These are phyloP conservation scores for Muschampia plurimacula DNA, from an alignment of 2,888 invertebrate species.

Conservation along the genomic window DNA sequence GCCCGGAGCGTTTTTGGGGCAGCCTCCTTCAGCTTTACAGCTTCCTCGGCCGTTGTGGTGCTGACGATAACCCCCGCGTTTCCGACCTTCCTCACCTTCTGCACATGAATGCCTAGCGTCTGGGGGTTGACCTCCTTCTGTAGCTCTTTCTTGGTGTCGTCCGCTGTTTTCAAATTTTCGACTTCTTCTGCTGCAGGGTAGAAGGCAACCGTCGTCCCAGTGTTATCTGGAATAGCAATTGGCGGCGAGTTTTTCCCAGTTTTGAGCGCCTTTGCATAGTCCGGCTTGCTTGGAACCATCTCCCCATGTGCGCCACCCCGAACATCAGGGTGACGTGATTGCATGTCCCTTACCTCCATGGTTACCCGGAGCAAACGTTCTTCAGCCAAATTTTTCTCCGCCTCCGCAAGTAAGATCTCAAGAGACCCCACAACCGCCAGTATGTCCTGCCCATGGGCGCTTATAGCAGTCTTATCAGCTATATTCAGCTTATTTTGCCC, in stretches of 20 bases:
- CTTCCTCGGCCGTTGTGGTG: conserved; percentile 6
- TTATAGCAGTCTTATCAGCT: too few relatives aligned
- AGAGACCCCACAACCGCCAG: too few relatives aligned
- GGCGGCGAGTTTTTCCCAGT: neutral
- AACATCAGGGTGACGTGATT: too few relatives aligned
- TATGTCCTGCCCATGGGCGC: too few relatives aligned
- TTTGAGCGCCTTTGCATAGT: too few relatives aligned
- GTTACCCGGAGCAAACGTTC: too few relatives aligned
- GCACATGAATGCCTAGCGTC: neutral
- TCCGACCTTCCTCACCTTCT: conserved; percentile 2
- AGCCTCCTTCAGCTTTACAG: neutral
- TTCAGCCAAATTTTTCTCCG: too few relatives aligned
- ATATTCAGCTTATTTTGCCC: too few relatives aligned
- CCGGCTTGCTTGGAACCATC: too few relatives aligned
- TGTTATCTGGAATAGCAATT: neutral
- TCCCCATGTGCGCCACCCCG: too few relatives aligned
- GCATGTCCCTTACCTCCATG: too few relatives aligned
- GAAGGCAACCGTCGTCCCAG: neutral
- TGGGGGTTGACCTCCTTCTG: neutral
- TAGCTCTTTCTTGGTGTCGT: conserved; percentile 11
- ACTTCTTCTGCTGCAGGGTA: neutral
- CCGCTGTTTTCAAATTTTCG: neutral
- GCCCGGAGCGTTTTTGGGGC: conserved; percentile 4
- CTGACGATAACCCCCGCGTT: conserved; percentile 10
- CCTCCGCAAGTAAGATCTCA: too few relatives aligned